Evolutionary conservation across 2,113 vertebrate genomes (phyloP).

Genomic region (Scomber colias): DNA sequence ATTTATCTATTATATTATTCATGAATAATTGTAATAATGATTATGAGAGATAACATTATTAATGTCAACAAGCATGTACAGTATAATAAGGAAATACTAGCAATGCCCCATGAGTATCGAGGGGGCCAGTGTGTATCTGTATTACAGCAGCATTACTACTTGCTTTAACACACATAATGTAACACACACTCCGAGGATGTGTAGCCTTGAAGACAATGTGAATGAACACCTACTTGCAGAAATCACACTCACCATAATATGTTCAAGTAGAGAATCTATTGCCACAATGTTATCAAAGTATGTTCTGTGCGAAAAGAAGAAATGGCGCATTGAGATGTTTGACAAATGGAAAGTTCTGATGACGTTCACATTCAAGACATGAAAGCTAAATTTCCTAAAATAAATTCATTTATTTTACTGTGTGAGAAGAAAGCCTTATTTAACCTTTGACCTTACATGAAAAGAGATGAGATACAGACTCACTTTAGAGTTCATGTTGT

Average conservation of each 20-base stretch:
- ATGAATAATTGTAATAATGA: not conserved
- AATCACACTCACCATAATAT: slow-evolving; percentile 96
- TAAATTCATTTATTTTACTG: slow-evolving; percentile 10
- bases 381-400: slow-evolving; percentile 50
- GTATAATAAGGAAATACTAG: slow-evolving; percentile 3
- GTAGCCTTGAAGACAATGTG: slow-evolving; percentile 64
- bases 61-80: not conserved
- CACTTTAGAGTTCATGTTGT: not conserved
- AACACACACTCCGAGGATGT: slow-evolving; percentile 60
- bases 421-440: slow-evolving; percentile 35
- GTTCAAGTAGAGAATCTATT: slow-evolving; percentile 99
- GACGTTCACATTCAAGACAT: slow-evolving; percentile 74
- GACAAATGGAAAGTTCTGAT: slow-evolving; percentile 74
- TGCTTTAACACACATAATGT: slow-evolving; percentile 43
- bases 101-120: not conserved
- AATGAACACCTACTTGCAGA: slow-evolving; percentile 68
- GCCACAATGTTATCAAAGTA: slow-evolving; percentile 99
- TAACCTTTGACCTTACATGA: slow-evolving; percentile 19
- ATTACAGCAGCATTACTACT: not conserved
- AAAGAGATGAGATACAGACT: slow-evolving; percentile 15
- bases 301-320: slow-evolving; percentile 89
- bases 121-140: not conserved
- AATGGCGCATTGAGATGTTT: slow-evolving; percentile 72
- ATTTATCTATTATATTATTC: not conserved
- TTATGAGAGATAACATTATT: not conserved